phyloP scores from a whole-genome alignment of 2,113 vertebrate species.

The Riparia riparia region DNA sequence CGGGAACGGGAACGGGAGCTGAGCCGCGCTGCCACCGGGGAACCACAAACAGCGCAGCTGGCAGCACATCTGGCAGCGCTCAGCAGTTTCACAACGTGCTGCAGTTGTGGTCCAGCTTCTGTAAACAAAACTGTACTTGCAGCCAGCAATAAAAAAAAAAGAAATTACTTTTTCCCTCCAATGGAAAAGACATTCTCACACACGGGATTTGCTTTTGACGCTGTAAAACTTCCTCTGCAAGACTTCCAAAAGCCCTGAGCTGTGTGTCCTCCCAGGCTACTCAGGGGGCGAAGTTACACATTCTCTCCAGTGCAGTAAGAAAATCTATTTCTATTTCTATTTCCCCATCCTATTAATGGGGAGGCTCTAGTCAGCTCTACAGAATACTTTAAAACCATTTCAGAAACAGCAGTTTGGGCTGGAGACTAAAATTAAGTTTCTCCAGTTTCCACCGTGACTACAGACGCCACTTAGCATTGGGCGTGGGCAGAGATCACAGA shows the following conservation, averaged over 20 bases:
- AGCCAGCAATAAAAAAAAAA: not conserved
- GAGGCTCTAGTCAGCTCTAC: not conserved
- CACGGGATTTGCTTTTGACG: not conserved
- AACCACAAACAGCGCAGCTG: not conserved
- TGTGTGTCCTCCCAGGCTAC: not conserved
- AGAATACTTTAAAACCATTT: not conserved
- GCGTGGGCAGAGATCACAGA: not conserved
- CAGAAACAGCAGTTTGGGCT: not conserved
- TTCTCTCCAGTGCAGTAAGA: not conserved
- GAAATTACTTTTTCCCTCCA: not conserved
- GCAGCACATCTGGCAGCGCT: not conserved
- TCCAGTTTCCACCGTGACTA: not conserved
- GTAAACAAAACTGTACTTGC: not conserved
- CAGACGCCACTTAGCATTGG: not conserved
- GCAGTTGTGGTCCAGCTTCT: not conserved
- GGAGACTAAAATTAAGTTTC: not conserved
- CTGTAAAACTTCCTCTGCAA: not conserved
- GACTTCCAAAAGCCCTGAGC: not conserved
- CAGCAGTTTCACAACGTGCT: not conserved
- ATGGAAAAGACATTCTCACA: not conserved
- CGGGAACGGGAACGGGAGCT: not conserved
- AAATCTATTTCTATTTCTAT: not conserved
- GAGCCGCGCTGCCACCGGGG: not conserved
- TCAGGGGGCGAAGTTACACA: fast-evolving
- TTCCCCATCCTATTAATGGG: too few relatives aligned